Percentiles rank a stretch among this genome's conserved stretches.
phyloP scores from a whole-genome alignment of 1,140 invertebrate genomes.

The Scaptodrosophila lebanonensis region DNA sequence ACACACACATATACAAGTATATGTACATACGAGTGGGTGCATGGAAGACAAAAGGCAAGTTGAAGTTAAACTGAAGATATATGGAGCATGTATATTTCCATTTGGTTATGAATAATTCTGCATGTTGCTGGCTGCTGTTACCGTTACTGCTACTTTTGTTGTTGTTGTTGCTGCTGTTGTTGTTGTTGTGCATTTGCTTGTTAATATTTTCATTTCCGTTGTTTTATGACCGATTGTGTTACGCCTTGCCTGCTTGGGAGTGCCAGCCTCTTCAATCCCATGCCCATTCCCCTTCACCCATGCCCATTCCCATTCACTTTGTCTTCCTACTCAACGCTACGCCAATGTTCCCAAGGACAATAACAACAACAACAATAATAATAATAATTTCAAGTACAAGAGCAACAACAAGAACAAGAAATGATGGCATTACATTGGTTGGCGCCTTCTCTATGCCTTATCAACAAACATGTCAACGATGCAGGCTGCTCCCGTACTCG shows the following conservation, averaged over 20 bases:
- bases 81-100: slow-evolving; percentile 65
- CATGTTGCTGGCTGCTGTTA: slow-evolving; percentile 8
- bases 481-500: too few species aligned
- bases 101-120: slow-evolving; percentile 72
- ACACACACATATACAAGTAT: too few species aligned
- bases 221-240: slow-evolving; percentile 67
- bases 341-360: slow-evolving; percentile 57
- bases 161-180: slow-evolving; percentile 24
- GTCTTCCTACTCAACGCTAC: too few species aligned
- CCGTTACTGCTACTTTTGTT: not conserved
- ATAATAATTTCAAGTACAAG: slow-evolving; percentile 59
- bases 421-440: slow-evolving; percentile 44
- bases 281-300: too few species aligned
- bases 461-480: too few species aligned
- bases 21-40: too few species aligned
- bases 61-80: slow-evolving; percentile 44
- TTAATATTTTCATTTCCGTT: slow-evolving; percentile 77
- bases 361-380: slow-evolving; percentile 63
- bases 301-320: too few species aligned
- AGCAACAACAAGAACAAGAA: slow-evolving; percentile 35
- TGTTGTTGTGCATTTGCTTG: slow-evolving; percentile 65
- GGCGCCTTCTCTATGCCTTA: not conserved
- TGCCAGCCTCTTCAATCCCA: too few species aligned
- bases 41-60: slow-evolving; percentile 37
- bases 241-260: slow-evolving; percentile 35